Base-by-base conservation (phyloP, 1,140 invertebrate genomes). In the Orussus abietinus region DNA sequence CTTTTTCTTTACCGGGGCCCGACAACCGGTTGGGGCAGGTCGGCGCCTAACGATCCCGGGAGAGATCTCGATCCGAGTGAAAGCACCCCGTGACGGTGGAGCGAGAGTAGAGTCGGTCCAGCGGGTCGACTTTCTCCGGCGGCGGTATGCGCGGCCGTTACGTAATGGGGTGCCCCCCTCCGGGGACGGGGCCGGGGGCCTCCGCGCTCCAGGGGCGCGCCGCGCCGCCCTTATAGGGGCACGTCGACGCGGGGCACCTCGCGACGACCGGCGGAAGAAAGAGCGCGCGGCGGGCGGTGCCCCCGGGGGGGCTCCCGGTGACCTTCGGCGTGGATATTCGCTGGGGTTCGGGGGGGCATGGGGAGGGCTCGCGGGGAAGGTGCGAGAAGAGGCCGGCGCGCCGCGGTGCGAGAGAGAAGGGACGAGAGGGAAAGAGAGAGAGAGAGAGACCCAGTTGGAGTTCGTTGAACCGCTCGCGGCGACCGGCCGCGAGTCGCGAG, bases 381-480 rank as follows among this genome's bases (percentile, higher is more conserved):
- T 18, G 28, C 41, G 38, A 38, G 29, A 44, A 15, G 31, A 36
- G 17, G 35, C n/a, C n/a, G n/a, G n/a, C n/a, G n/a, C 29, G 45
- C 18, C 26, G 30, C 32, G 42, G 33, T 15, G 35, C 20, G 38
- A 42, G 6, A 21, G 28, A 44, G 38, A 38, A 25, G 41, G 15
- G 31, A 36, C 18, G 35, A 37, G 29, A 19, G 35, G 38, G 34
- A 38, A 17, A 4, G 35, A 44, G 33, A 12, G 15, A 37, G 31
- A 18, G 34, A 40, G 42, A 38, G 45, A 64, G 67, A 64, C 70
- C 70, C 65, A 70, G 62, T 63, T 73, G 53, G 41, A 62, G 70
- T 73, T 71, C 63, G 66, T 69, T 73, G 70, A 73, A 70, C 69
- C 45, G 57, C n/a, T 26, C 14, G 5, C 59, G 47, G 42, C 55